phyloP scores from a whole-genome alignment of 2,113 vertebrate species.

The Ancistrus triradiatus region DNA sequence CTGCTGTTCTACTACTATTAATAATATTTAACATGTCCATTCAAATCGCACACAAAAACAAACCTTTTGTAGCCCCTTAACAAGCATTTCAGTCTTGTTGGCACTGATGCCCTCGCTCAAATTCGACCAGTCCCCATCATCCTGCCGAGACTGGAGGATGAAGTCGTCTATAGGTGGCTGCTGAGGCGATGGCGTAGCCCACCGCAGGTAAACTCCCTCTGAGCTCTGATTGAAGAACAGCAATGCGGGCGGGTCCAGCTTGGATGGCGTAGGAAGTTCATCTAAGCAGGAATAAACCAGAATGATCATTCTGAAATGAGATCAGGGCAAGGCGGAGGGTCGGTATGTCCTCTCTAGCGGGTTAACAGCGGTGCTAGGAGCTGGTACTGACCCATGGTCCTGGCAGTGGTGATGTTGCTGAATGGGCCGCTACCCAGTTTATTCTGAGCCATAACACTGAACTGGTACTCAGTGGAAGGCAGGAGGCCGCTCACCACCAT shows the following conservation, averaged over 20 bases:
- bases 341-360: no score
- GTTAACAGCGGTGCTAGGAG: no score
- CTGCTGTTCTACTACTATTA: no score
- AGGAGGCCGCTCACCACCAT: constrained; percentile 78
- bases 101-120: constrained; percentile 76
- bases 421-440: constrained; percentile 88
- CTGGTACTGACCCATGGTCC: constrained; percentile 76
- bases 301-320: constrained; percentile 8
- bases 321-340: no score
- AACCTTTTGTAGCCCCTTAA: constrained; percentile 89
- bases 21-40: no score
- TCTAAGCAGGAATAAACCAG: constrained; percentile 57
- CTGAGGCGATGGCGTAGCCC: constrained; percentile 68
- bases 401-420: constrained; percentile 76
- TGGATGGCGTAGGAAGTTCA: constrained; percentile 53
- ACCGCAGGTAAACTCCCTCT: constrained; percentile 78
- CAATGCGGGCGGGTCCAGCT: constrained; percentile 71
- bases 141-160: constrained; percentile 77
- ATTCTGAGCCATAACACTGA: constrained; percentile 89
- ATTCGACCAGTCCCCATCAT: constrained; percentile 76
- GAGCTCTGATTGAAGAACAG: constrained; percentile 72
- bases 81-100: constrained; percentile 72
- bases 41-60: no score
- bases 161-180: constrained; percentile 71
- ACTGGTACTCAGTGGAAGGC: constrained; percentile 80